Conservation (phyloP, 2,113 vertebrate genomes). For the Oreochromis tanganicae region DNA sequence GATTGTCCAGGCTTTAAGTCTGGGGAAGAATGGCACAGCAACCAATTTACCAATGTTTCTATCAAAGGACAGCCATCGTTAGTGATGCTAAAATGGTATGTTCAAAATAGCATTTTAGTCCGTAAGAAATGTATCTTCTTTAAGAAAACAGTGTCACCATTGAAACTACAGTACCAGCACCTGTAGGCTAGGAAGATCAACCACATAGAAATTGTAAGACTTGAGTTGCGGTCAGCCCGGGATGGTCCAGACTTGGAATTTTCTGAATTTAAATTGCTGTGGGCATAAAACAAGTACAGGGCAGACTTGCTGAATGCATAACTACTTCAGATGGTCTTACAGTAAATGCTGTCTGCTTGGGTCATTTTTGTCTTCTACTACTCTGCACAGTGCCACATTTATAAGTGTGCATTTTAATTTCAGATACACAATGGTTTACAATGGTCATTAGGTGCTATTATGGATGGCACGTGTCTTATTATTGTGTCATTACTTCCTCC, state of each 20-base stretch:
- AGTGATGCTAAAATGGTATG: neutral
- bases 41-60: neutral
- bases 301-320: slow-evolving; percentile 46
- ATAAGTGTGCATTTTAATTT: slow-evolving; percentile 38
- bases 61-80: neutral
- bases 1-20: neutral
- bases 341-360: slow-evolving; percentile 8
- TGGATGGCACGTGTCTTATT: slow-evolving; percentile 31
- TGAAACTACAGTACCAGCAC: neutral
- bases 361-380: neutral
- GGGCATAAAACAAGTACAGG: neutral
- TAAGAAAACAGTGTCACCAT: neutral
- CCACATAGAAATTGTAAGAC: neutral
- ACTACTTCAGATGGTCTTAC: neutral
- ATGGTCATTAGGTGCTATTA: slow-evolving; percentile 32
- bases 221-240: neutral
- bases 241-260: neutral
- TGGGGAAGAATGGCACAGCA: neutral
- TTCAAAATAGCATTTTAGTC: neutral
- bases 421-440: slow-evolving; percentile 49
- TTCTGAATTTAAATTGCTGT: neutral
- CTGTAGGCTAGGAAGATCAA: neutral
- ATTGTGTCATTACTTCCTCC: slow-evolving; percentile 26
- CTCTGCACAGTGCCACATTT: slow-evolving; percentile 15
- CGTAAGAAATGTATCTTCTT: neutral